Evolutionary conservation across 2,113 vertebrate genomes (phyloP).

Genomic region (Pomatorhinus ruficollis): DNA sequence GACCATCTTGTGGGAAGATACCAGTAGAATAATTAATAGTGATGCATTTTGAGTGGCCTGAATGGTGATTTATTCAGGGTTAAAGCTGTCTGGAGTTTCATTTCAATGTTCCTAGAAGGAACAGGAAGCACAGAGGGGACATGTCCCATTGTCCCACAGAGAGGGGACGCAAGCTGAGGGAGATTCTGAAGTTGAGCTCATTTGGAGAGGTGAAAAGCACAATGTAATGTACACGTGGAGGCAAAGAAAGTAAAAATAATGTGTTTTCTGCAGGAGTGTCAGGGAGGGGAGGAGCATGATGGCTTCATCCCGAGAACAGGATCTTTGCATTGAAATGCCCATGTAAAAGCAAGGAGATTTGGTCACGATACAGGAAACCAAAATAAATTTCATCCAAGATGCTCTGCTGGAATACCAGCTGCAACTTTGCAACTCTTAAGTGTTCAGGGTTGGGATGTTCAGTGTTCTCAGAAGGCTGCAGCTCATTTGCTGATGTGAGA

Average conservation of each 20-base stretch:
- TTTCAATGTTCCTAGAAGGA: neutral
- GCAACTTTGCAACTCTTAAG: neutral
- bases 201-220: neutral
- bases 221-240: neutral
- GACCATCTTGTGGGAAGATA: neutral
- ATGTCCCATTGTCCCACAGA: neutral
- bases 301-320: neutral
- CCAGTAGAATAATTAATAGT: neutral
- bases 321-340: neutral
- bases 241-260: neutral
- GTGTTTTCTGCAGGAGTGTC: neutral
- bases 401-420: neutral
- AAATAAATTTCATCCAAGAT: neutral
- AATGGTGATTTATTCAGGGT: neutral
- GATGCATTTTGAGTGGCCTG: neutral
- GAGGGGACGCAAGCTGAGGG: neutral
- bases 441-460: neutral
- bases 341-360: neutral
- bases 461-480: neutral
- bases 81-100: neutral
- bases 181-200: neutral
- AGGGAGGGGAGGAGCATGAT: neutral
- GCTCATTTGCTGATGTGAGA: neutral
- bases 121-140: neutral
- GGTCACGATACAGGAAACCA: neutral